These are phyloP conservation scores for Theocolax elegans DNA, from an alignment of 1,140 invertebrate species.

Conservation along the genomic window DNA sequence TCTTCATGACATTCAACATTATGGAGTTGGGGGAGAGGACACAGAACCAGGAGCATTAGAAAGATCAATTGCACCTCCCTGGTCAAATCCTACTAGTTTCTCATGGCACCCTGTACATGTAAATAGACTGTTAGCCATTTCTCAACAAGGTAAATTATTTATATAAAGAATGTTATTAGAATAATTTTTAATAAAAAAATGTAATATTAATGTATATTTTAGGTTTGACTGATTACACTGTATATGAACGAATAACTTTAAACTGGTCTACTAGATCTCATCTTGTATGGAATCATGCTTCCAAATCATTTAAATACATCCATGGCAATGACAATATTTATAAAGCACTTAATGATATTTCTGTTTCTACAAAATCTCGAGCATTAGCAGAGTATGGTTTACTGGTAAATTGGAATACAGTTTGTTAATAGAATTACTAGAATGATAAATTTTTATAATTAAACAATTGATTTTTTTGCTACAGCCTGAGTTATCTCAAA, in stretches of 20 bases:
- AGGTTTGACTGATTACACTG: slow-evolving; percentile 78
- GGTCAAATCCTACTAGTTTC: slow-evolving; percentile 74
- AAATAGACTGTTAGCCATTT: slow-evolving; percentile 79
- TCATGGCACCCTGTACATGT: slow-evolving; percentile 85
- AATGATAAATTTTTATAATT: background rate
- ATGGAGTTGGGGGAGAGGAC: slow-evolving; percentile 73
- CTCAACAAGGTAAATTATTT: slow-evolving; percentile 67
- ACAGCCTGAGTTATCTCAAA: slow-evolving; percentile 65
- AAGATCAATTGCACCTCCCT: slow-evolving; percentile 73
- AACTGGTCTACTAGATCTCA: slow-evolving; percentile 80
- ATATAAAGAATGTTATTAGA: background rate
- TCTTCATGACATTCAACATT: slow-evolving; percentile 85
- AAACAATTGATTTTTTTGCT: slow-evolving; percentile 18
- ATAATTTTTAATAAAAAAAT: background rate
- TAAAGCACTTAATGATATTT: slow-evolving; percentile 75
- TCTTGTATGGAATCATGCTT: slow-evolving; percentile 80
- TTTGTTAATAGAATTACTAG: slow-evolving; percentile 4
- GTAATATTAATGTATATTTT: slow-evolving; percentile 46
- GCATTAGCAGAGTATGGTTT: slow-evolving; percentile 83
- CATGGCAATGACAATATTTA: slow-evolving; percentile 70
- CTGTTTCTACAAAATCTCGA: slow-evolving; percentile 77
- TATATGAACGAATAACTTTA: slow-evolving; percentile 84
- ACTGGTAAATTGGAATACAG: slow-evolving; percentile 68
- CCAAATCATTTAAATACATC: slow-evolving; percentile 74
- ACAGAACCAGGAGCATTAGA: slow-evolving; percentile 81